These are phyloP conservation scores for Neodontobutis hainanensis DNA, from an alignment of 2,113 vertebrate genomes.

Conservation along the genomic window DNA sequence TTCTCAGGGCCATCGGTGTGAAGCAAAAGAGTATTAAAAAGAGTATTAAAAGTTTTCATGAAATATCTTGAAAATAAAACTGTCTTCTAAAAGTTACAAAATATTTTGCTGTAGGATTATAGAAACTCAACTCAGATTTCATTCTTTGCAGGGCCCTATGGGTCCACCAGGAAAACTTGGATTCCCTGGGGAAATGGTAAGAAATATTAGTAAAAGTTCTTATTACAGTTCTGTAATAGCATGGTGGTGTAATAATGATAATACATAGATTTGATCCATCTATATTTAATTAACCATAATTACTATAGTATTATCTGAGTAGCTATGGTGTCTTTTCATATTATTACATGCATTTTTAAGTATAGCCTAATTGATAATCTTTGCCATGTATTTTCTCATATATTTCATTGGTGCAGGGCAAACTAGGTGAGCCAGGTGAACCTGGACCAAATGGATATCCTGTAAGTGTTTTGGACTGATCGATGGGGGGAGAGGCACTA, in stretches of 20 bases:
- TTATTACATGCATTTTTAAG: too few relatives aligned
- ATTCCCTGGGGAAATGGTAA: slow-evolving; percentile 86
- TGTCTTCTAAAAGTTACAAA: not conserved
- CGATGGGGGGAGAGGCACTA: slow-evolving; percentile 19
- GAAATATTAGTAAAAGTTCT: not conserved
- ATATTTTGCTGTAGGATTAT: slow-evolving; percentile 33
- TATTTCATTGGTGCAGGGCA: slow-evolving; percentile 80
- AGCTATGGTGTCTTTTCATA: too few relatives aligned
- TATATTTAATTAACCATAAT: too few relatives aligned
- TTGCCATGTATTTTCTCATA: not conserved
- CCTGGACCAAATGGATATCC: slow-evolving; percentile 84
- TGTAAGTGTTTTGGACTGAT: slow-evolving; percentile 80
- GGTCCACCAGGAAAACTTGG: slow-evolving; percentile 88
- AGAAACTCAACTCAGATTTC: slow-evolving; percentile 33
- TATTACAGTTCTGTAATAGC: too few relatives aligned
- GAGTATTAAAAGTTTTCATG: too few relatives aligned
- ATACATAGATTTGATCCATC: not conserved
- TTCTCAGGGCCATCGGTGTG: too few relatives aligned
- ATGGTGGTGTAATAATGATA: too few relatives aligned
- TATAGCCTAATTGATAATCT: too few relatives aligned
- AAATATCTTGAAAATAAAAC: too few relatives aligned
- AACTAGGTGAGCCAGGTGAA: slow-evolving; percentile 86
- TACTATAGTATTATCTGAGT: too few relatives aligned
- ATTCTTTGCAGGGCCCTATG: slow-evolving; percentile 80
- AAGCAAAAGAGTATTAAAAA: too few relatives aligned